phyloP scores from a whole-genome alignment of 2,113 vertebrate species.

The Chionodraco myersi region DNA sequence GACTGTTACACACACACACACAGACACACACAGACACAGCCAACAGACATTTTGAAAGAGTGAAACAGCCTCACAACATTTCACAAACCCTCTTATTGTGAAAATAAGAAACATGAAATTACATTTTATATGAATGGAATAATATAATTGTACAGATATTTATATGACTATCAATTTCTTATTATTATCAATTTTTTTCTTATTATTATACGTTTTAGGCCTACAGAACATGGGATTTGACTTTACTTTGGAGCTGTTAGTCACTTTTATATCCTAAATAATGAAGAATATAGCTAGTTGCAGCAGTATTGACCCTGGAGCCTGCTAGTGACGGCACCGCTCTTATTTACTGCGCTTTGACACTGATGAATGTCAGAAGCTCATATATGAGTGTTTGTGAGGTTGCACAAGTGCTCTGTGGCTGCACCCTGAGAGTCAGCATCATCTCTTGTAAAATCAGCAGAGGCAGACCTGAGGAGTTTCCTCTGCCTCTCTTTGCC shows the following conservation, averaged over 20 bases:
- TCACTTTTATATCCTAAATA: too few species aligned
- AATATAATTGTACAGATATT: too few species aligned
- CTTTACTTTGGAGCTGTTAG: too few species aligned
- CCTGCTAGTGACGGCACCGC: not conserved
- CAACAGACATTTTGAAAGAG: slow-evolving; percentile 43
- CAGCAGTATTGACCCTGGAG: not conserved
- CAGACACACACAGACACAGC: not conserved
- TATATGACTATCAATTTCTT: too few species aligned
- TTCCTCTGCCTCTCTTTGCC: slow-evolving; percentile 64
- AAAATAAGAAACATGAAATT: too few species aligned
- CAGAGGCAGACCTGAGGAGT: slow-evolving; percentile 62
- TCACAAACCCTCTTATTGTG: too few species aligned
- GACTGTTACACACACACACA: slow-evolving; percentile 33
- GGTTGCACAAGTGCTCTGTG: not conserved
- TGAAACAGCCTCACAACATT: slow-evolving; percentile 15
- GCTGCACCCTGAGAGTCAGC: slow-evolving; percentile 15
- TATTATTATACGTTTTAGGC: too few species aligned
- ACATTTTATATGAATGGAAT: too few species aligned
- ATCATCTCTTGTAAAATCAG: slow-evolving; percentile 65
- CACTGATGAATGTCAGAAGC: slow-evolving; percentile 41
- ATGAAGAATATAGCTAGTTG: too few species aligned
- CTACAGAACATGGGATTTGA: too few species aligned
- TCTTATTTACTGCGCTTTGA: slow-evolving; percentile 25
- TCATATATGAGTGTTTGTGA: not conserved
- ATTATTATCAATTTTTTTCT: too few species aligned